Percentiles rank a stretch among this genome's conserved stretches.
Evolutionary conservation across 1,140 invertebrate genomes (phyloP).

Genomic region (Adoxophyes honmai): DNA sequence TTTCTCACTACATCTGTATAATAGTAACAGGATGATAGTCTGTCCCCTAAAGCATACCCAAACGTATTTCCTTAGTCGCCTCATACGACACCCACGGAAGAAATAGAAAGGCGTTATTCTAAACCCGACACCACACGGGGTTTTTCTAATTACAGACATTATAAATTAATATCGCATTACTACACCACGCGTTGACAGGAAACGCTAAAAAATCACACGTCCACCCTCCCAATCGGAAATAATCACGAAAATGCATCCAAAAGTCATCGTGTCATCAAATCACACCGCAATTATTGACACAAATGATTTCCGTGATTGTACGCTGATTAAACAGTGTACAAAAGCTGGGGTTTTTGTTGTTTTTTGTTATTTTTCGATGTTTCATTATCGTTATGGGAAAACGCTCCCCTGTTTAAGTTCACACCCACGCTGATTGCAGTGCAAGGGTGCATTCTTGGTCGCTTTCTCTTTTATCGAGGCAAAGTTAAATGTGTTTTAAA

Average conservation of each 20-base stretch:
- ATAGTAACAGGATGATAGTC: no score
- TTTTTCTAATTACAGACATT: no score
- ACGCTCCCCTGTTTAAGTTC: constrained; percentile 63
- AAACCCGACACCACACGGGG: no score
- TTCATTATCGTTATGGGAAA: constrained; percentile 73
- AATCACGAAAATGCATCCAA: constrained; percentile 13
- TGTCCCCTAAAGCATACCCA: no score
- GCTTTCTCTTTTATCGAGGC: constrained; percentile 41
- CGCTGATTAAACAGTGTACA: constrained; percentile 50
- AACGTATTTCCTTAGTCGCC: no score
- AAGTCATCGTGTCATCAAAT: constrained; percentile 41
- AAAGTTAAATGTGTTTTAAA: constrained; percentile 16
- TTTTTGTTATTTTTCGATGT: constrained; percentile 48
- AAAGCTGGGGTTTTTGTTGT: constrained; percentile 37
- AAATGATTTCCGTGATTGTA: constrained; percentile 51
- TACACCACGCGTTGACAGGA: not conserved
- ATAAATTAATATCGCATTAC: no score
- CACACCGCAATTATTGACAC: constrained; percentile 49
- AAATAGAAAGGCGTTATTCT: no score
- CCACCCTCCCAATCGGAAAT: constrained; percentile 11
- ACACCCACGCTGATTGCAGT: constrained; percentile 62
- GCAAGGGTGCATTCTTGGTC: constrained; percentile 51
- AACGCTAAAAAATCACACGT: constrained; percentile 7
- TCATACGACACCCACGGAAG: no score
- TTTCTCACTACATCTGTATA: no score